Base-by-base conservation (phyloP, 2,888 invertebrate species). In the Orthosia gothica region DNA sequence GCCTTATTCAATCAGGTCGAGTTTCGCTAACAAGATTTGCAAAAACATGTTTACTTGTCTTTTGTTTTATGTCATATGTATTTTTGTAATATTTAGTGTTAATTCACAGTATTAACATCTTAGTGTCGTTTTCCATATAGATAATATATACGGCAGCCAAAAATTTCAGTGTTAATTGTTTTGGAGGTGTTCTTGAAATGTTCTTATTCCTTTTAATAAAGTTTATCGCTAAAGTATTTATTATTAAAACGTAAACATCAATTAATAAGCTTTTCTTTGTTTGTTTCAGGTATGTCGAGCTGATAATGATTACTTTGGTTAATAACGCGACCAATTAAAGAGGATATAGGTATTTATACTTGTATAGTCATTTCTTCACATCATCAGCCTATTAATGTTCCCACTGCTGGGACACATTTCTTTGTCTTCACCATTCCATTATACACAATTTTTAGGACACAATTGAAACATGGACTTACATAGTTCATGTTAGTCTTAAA, bases 211-310 rank as follows among this genome's bases (percentile, higher is more conserved):
- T 20, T 9, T 40, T 20, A 26, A 11, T 40, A 18, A 45, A 23
- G 7, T 57, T n/a, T 20, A 12, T 49, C 16, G 0, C 26, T 40
- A 40, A 40, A 40, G 16, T 23, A 40, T 11, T 16, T 54, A 65
- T 23, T 40, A 55, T 55, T 18, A 23, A 54, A 54, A 40, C 18
- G 7, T 47, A 1, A 32, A 12, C 47, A 40, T 5, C 40, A 32
- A 52, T 23, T 52, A 66, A 70, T 66, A 5, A 20, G 5, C 12
- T 47, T 70, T 57, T 23, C 9, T 65, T 50, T 65, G 12, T 61
- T 74, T 82, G 79, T 81, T 81, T 65, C 81, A 81, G 81, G 81
- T 81, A 81, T 70, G 70, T 76, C 7, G 3, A 67, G 16, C 20
- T 55, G 72, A 65, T 59, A 23, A 9, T 13, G 0, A 40, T 50